phyloP scores from a whole-genome alignment of 1,140 invertebrate species.

The Panulirus ornatus region DNA sequence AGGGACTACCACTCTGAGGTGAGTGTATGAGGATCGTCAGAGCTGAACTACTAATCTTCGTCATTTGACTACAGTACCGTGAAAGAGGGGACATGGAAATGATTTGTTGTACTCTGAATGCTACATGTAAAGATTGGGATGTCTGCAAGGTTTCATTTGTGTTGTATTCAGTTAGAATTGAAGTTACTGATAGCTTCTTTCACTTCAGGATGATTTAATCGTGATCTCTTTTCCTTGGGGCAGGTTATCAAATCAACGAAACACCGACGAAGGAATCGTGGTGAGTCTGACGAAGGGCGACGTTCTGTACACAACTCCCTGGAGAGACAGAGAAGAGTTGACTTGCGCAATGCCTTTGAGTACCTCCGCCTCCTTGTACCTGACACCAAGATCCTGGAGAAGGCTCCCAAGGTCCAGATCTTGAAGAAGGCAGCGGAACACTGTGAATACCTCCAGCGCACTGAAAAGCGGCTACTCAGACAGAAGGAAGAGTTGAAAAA shows the following conservation, averaged over 20 bases:
- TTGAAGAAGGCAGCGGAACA: conserved; percentile 87
- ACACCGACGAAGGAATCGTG: conserved; percentile 50
- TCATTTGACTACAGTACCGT: too few relatives aligned
- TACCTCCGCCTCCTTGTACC: conserved; percentile 88
- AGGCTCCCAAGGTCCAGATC: conserved; percentile 91
- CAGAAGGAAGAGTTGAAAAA: conserved; percentile 80
- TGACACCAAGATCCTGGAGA: conserved; percentile 86
- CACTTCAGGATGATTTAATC: too few relatives aligned
- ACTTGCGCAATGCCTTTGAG: conserved; percentile 90
- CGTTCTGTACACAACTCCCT: conserved; percentile 92
- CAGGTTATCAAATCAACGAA: conserved; percentile 61
- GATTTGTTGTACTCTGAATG: too few relatives aligned
- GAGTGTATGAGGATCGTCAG: background rate
- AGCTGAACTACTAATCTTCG: background rate
- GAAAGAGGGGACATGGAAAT: too few relatives aligned
- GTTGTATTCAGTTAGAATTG: too few relatives aligned
- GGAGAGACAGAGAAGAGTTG: conserved; percentile 92
- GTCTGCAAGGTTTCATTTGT: too few relatives aligned
- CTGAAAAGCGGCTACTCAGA: conserved; percentile 79
- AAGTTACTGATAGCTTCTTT: too few relatives aligned
- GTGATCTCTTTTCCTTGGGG: background rate
- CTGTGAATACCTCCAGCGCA: conserved; percentile 83
- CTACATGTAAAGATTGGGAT: too few relatives aligned
- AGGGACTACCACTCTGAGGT: conserved; percentile 65
- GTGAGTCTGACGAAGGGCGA: conserved; percentile 53